Evolutionary conservation across 2,113 vertebrate genomes (phyloP).

Genomic region (Lophochroa leadbeateri): DNA sequence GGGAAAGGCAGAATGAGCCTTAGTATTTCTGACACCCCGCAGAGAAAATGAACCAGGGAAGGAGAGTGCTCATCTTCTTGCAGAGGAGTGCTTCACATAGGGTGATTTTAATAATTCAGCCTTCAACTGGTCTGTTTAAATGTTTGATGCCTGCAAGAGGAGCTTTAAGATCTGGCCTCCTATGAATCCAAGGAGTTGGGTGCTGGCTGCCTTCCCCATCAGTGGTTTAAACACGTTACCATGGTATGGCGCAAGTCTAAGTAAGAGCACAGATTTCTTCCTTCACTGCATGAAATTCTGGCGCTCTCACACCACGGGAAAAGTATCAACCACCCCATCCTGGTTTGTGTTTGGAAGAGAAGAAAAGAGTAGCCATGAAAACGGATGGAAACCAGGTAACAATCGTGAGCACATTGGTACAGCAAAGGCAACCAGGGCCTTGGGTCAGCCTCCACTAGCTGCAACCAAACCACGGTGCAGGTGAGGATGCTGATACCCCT

Average conservation of each 20-base stretch:
- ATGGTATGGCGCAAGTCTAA: accelerated
- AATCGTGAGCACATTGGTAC: accelerated
- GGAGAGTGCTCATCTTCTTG: conserved; percentile 27
- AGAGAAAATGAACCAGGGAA: conserved; percentile 34
- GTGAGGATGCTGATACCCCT: background rate
- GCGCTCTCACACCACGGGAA: background rate
- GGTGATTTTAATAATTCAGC: conserved; percentile 60
- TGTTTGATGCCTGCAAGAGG: conserved; percentile 54
- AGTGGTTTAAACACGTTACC: background rate
- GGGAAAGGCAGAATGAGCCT: conserved; percentile 50
- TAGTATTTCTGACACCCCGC: conserved; percentile 51
- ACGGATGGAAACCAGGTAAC: background rate
- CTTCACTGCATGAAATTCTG: background rate
- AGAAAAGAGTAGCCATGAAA: background rate
- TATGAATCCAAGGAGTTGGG: background rate
- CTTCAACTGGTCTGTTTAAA: conserved; percentile 44
- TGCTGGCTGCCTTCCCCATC: background rate
- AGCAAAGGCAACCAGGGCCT: background rate
- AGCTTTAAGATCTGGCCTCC: background rate
- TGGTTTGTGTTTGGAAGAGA: background rate
- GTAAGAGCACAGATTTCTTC: background rate
- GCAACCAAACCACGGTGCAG: background rate
- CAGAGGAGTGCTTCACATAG: background rate
- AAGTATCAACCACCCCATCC: background rate
- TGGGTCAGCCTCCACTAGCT: background rate